A percentile compares a stretch with the other conserved stretches of the same genome.
phyloP scores from a whole-genome alignment of 2,797 vertebrate species.

The Oreortyx pictus region DNA sequence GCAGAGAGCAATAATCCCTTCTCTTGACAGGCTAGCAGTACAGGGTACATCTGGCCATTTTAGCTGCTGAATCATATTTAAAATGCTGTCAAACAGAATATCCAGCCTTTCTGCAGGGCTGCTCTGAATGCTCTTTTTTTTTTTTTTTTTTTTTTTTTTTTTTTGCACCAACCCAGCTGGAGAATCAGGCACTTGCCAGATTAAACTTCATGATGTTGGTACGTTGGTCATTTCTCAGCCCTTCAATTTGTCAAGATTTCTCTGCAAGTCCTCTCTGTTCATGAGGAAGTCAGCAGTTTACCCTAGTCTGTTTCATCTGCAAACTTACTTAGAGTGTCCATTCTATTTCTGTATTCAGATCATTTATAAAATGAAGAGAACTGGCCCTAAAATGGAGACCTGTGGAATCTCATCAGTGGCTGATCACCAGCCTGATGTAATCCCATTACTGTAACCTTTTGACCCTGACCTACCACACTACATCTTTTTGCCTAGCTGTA shows the following conservation, averaged over 20 bases:
- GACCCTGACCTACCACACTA: neutral
- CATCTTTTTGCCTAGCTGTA: neutral
- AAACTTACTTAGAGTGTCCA: neutral
- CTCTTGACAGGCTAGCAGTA: neutral
- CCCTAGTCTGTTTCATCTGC: neutral
- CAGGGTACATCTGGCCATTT: neutral
- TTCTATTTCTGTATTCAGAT: neutral
- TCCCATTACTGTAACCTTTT: neutral
- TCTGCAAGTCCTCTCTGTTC: neutral
- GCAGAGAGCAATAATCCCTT: neutral
- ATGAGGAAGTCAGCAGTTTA: neutral
- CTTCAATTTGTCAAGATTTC: neutral
- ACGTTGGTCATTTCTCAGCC: neutral
- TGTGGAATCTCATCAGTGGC: neutral
- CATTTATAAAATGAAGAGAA: neutral
- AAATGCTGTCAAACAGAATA: neutral
- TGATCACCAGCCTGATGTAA: neutral
- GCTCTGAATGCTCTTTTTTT: neutral
- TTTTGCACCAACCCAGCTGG: no score
- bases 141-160: no score
- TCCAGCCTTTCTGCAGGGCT: neutral
- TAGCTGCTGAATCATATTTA: neutral
- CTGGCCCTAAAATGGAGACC: neutral
- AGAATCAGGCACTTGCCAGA: neutral
- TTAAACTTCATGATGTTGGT: neutral